Evolutionary conservation across 2,113 vertebrate species (phyloP).

Genomic region (Maccullochella peelii): DNA sequence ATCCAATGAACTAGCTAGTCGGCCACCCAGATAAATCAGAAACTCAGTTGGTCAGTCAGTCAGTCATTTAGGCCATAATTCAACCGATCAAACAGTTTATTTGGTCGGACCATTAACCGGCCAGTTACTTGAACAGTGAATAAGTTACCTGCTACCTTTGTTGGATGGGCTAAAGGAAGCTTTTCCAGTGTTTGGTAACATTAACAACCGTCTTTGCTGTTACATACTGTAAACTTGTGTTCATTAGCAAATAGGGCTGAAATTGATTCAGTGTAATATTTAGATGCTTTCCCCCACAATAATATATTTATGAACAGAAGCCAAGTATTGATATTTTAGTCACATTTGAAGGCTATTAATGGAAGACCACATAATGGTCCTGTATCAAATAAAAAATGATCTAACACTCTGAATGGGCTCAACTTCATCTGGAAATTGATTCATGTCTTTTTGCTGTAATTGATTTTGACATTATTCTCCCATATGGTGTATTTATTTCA

Average conservation of each 20-base stretch:
- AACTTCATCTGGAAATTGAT: constrained; percentile 16
- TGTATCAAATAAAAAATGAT: constrained; percentile 29
- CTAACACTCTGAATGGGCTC: neutral
- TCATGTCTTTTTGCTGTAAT: constrained; percentile 20
- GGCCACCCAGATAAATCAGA: neutral
- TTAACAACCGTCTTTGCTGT: neutral
- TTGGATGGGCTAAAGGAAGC: neutral
- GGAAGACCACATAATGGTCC: constrained; percentile 25
- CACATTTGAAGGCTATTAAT: constrained; percentile 35
- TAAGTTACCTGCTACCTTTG: neutral
- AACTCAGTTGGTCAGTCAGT: neutral
- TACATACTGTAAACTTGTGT: neutral
- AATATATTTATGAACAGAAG: constrained; percentile 33
- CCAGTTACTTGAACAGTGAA: neutral
- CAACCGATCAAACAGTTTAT: neutral
- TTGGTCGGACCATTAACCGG: neutral
- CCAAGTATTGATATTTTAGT: constrained; percentile 46
- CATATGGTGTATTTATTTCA: neutral
- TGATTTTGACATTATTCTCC: constrained; percentile 20
- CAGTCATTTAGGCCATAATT: neutral
- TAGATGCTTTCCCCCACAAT: constrained; percentile 3
- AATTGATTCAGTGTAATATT: constrained; percentile 31
- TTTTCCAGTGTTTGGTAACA: neutral
- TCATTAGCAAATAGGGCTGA: constrained; percentile 22
- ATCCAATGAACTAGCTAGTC: neutral